Evolutionary conservation across 2,888 invertebrate genomes (phyloP).

Genomic region (Eristalis intricaria): DNA sequence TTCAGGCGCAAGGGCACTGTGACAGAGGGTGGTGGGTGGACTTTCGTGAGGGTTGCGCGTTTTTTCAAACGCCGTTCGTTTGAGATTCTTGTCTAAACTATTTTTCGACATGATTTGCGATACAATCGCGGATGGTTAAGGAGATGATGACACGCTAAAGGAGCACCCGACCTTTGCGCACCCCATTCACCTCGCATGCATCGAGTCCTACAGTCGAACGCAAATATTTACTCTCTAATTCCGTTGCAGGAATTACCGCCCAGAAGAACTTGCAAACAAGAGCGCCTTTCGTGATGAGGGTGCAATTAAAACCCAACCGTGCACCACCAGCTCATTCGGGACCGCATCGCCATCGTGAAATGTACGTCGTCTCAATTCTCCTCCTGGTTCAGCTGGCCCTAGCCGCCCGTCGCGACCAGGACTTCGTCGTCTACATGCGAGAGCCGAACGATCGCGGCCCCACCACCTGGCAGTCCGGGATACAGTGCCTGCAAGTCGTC

Average conservation of each 20-base stretch:
- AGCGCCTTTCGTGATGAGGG: not conserved
- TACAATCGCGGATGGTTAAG: too few species aligned
- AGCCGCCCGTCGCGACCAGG: constrained; percentile 7
- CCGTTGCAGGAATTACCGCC: not conserved
- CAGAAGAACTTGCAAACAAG: not conserved
- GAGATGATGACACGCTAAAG: too few species aligned
- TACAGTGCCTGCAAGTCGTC: constrained; percentile 77
- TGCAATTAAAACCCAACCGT: not conserved
- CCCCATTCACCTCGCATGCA: too few species aligned
- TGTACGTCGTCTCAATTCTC: constrained; percentile 46
- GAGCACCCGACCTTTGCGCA: too few species aligned
- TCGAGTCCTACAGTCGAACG: too few species aligned
- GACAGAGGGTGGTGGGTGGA: not conserved
- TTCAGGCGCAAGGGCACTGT: not conserved
- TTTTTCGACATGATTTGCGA: too few species aligned
- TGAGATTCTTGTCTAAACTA: too few species aligned
- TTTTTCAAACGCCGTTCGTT: too few species aligned
- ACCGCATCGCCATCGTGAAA: constrained; percentile 30
- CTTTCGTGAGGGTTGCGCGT: not conserved
- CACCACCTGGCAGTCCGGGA: constrained; percentile 76
- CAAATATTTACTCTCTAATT: not conserved
- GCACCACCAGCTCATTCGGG: constrained; percentile 13
- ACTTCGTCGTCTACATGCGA: constrained; percentile 75
- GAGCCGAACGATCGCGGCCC: constrained; percentile 75
- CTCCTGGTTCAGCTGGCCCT: constrained; percentile 28